A percentile compares a stretch with the other conserved stretches of the same genome.
phyloP scores from a whole-genome alignment of 2,888 invertebrate genomes.

The Phlogophora meticulosa region DNA sequence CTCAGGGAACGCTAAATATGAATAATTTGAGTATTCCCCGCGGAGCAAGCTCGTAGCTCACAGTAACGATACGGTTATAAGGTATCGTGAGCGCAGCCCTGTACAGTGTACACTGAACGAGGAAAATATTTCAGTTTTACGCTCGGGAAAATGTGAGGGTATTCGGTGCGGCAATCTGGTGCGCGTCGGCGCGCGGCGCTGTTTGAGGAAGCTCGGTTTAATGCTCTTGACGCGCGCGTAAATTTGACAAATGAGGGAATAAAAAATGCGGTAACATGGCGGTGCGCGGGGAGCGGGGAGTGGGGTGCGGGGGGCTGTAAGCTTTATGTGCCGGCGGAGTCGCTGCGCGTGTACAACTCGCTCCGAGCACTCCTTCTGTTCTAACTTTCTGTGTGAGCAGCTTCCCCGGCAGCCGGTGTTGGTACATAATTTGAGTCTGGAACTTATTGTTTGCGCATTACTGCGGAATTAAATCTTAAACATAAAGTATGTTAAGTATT shows the following conservation, averaged over 20 bases:
- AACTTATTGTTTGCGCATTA: conserved; percentile 19
- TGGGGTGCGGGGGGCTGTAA: background rate
- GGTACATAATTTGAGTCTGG: conserved; percentile 16
- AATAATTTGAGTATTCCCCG: conserved; percentile 47
- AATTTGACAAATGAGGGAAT: conserved; percentile 32
- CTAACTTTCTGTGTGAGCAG: conserved; percentile 12
- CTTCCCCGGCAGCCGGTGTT: conserved; percentile 16
- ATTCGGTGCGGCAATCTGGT: conserved; percentile 22
- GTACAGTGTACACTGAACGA: conserved; percentile 32
- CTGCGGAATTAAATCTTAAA: conserved; percentile 28
- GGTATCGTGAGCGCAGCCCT: conserved; percentile 32
- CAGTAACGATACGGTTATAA: conserved; percentile 41
- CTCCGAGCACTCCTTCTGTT: conserved; percentile 21
- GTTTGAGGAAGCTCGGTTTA: conserved; percentile 16
- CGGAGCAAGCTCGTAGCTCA: conserved; percentile 26
- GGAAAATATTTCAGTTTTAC: conserved; percentile 45
- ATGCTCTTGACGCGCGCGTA: conserved; percentile 17
- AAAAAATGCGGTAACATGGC: conserved; percentile 26
- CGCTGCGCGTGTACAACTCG: conserved; percentile 20
- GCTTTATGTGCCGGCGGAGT: conserved; percentile 13
- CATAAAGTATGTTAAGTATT: conserved; percentile 13
- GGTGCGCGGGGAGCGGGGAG: background rate
- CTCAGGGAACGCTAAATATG: conserved; percentile 42
- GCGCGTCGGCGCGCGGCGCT: conserved; percentile 13
- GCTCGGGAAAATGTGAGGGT: conserved; percentile 19